Evolutionary conservation across 2,113 vertebrate species (phyloP).

Genomic region (Calidris pugnax): DNA sequence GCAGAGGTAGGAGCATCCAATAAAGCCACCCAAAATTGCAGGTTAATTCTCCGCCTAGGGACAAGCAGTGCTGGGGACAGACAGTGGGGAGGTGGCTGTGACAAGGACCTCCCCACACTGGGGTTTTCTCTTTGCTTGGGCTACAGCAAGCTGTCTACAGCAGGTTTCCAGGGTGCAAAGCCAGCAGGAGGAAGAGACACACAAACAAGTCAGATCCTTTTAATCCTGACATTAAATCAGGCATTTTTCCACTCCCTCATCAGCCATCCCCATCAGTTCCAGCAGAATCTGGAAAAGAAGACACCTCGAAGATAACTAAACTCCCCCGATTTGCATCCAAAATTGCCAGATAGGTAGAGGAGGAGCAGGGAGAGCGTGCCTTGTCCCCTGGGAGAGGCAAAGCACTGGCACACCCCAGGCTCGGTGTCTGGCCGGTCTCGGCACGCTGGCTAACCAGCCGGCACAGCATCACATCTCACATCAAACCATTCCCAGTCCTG

Average conservation of each 20-base stretch:
- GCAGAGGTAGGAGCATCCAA: not conserved
- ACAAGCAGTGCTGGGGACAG: rapidly evolving
- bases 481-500: not conserved
- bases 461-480: not conserved
- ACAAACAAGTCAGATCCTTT: not conserved
- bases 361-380: rapidly evolving
- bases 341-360: not conserved
- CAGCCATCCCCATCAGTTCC: not conserved
- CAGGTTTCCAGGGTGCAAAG: not conserved
- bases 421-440: rapidly evolving
- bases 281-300: not conserved
- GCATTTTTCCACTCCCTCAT: not conserved
- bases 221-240: not conserved
- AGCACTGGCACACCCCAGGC: not conserved
- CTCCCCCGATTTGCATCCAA: too few relatives aligned
- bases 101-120: not conserved
- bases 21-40: not conserved
- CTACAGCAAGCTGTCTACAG: not conserved
- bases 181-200: not conserved
- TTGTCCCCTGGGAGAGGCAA: not conserved
- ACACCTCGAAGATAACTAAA: not conserved
- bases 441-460: not conserved
- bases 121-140: not conserved
- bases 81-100: not conserved
- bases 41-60: not conserved